Percentiles rank a stretch among this genome's conserved stretches.
Evolutionary conservation across 1,140 invertebrate genomes (phyloP).

Genomic region (Laodelphax striatellus): DNA sequence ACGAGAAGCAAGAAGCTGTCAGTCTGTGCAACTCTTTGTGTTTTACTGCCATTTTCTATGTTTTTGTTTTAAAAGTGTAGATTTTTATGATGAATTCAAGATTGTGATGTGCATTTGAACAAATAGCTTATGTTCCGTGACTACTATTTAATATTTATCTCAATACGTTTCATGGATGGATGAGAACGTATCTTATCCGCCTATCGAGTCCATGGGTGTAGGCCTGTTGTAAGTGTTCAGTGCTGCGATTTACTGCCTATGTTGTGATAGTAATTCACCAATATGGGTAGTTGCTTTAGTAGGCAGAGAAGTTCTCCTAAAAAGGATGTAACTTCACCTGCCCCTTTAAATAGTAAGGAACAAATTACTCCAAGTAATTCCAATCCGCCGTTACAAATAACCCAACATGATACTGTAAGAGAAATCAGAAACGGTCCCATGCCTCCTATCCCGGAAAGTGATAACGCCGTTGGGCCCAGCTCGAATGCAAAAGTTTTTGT

Average conservation of each 20-base stretch:
- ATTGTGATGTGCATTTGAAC: background rate
- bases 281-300: slow-evolving; percentile 28
- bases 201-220: background rate
- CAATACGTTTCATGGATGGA: background rate
- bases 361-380: slow-evolving; percentile 15
- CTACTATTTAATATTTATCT: background rate
- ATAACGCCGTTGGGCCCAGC: slow-evolving; percentile 16
- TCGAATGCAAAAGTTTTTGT: slow-evolving; percentile 73
- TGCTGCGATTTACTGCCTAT: too few relatives aligned
- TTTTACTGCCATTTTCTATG: background rate
- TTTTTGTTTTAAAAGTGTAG: background rate
- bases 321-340: slow-evolving; percentile 21
- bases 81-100: background rate
- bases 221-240: background rate
- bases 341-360: slow-evolving; percentile 19
- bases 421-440: slow-evolving; percentile 23
- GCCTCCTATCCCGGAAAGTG: slow-evolving; percentile 25
- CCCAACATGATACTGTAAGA: slow-evolving; percentile 18
- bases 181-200: background rate
- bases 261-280: background rate
- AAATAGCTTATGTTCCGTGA: background rate
- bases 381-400: slow-evolving; percentile 19
- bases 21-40: background rate
- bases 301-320: slow-evolving; percentile 22
- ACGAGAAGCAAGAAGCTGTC: background rate